phyloP scores from a whole-genome alignment of 2,113 vertebrate species.

The Apteryx owenii region DNA sequence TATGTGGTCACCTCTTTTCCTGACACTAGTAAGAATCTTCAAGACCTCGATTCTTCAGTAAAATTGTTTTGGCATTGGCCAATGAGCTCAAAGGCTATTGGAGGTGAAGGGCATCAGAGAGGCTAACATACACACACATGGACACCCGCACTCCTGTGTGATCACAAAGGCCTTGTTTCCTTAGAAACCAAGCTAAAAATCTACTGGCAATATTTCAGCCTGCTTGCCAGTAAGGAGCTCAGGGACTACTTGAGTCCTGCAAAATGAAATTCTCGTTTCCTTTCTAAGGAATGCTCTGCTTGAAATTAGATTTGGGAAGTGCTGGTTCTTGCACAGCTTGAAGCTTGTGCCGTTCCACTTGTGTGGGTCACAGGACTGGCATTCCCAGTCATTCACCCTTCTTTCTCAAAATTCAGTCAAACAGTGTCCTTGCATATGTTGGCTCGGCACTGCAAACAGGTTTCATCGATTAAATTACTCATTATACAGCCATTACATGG shows the following conservation, averaged over 20 bases:
- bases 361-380: not conserved
- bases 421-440: not conserved
- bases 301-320: conserved; percentile 26
- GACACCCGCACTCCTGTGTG: not conserved
- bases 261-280: conserved; percentile 46
- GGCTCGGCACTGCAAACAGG: not conserved
- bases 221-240: conserved; percentile 42
- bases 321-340: not conserved
- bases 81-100: not conserved
- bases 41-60: not conserved
- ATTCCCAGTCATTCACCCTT: not conserved
- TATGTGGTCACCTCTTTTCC: not conserved
- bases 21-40: not conserved
- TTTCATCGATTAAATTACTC: not conserved
- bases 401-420: not conserved
- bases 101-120: not conserved
- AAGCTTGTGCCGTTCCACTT: not conserved
- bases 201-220: conserved; percentile 49
- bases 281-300: conserved; percentile 34
- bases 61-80: not conserved
- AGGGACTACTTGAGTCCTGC: conserved; percentile 44
- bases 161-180: conserved; percentile 61
- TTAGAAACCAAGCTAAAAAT: conserved; percentile 69
- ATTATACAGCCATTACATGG: not conserved
- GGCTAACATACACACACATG: not conserved